These are phyloP conservation scores for Sarcophilus harrisii DNA, from an alignment of 2,797 vertebrate species.

Conservation along the genomic window DNA sequence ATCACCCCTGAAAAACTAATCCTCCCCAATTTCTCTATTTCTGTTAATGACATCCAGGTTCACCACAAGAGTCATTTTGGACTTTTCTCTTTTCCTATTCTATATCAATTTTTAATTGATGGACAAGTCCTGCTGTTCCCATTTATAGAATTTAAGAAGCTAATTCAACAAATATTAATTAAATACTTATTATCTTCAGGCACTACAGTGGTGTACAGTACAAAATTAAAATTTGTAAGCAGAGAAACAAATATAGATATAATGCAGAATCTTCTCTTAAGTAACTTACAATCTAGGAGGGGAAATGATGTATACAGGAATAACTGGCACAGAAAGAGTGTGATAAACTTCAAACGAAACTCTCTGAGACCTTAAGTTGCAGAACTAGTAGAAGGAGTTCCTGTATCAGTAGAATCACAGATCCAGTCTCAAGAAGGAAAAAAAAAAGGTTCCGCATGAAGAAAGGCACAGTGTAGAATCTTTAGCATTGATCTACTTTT, in stretches of 20 bases:
- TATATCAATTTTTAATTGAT: background rate
- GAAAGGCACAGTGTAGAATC: background rate
- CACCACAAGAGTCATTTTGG: background rate
- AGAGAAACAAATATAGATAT: background rate
- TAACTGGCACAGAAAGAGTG: background rate
- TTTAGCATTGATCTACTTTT: background rate
- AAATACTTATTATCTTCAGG: background rate
- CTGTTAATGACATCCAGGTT: background rate
- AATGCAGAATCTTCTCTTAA: background rate
- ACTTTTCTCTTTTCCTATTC: background rate
- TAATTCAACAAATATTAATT: background rate
- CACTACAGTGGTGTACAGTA: background rate
- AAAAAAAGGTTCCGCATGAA: background rate
- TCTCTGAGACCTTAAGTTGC: background rate
- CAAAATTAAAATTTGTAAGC: no score
- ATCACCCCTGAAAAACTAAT: background rate
- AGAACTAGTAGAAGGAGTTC: background rate
- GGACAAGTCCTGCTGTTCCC: background rate
- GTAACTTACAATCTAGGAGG: background rate
- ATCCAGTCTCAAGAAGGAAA: background rate
- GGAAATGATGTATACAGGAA: background rate
- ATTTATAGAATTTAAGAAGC: background rate
- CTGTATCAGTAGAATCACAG: background rate
- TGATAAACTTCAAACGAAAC: background rate
- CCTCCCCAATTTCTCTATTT: background rate